phyloP scores from a whole-genome alignment of 1,140 invertebrate genomes.

The Drosophila navojoa region DNA sequence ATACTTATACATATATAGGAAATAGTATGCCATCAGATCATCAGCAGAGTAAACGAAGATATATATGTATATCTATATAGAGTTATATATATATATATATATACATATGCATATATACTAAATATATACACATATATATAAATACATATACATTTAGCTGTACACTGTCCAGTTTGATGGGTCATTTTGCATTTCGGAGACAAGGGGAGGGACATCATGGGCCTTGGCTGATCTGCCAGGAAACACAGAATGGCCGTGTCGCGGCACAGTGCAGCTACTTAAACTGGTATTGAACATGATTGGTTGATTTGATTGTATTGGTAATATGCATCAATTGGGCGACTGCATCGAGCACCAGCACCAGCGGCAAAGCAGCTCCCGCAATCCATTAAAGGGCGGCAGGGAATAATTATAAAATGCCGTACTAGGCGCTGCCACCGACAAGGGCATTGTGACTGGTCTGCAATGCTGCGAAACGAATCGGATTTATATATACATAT shows the following conservation, averaged over 20 bases:
- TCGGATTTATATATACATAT: background rate
- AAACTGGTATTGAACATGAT: background rate
- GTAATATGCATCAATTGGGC: constrained; percentile 3
- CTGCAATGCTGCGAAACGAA: constrained; percentile 29
- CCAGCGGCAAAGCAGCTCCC: constrained; percentile 46
- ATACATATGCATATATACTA: background rate
- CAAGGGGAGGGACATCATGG: constrained; percentile 10
- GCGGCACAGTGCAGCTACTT: constrained; percentile 15
- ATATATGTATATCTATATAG: background rate
- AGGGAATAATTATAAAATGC: constrained; percentile 52
- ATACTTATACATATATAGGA: no score
- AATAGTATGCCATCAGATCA: no score
- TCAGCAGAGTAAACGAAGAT: background rate
- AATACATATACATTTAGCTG: background rate
- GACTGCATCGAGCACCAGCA: constrained; percentile 31
- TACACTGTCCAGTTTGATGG: constrained; percentile 5
- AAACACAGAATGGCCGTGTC: constrained; percentile 26
- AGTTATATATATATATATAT: no score
- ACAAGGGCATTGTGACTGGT: constrained; percentile 12
- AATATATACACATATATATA: background rate
- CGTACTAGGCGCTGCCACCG: constrained; percentile 45
- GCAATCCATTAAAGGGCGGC: constrained; percentile 41
- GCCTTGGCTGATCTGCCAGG: background rate
- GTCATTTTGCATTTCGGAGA: constrained; percentile 26
- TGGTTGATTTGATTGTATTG: background rate